Base-by-base conservation (phyloP, 2,888 invertebrate species). In the Apamea sordens region DNA sequence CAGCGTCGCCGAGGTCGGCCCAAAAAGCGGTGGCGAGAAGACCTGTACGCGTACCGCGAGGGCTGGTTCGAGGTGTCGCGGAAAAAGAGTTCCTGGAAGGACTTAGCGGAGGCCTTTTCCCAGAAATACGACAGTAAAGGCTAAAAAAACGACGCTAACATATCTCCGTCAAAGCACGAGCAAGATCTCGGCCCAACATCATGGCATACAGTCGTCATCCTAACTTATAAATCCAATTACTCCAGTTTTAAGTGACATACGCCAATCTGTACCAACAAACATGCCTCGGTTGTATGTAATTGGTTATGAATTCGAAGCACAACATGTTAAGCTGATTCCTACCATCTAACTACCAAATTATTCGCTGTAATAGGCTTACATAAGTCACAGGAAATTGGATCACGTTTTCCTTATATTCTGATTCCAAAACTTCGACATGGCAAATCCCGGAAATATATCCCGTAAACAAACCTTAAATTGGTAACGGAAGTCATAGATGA, bases 351-450 rank as follows among this genome's bases (percentile, higher is more conserved):
- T 79, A 79, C 32, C 36, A 50, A 64, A 70, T 73, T 11, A 73
- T 74, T 73, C 61, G 5, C 32, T 44, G 41, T 76, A 85, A 73
- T 50, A 80, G 44, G 69, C 71, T 75, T 68, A 83, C 44, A 74
- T 74, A 81, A 72, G 71, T 82, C 75, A 82, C 32, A 72, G 76
- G 76, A 69, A 75, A 85, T 82, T 83, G 71, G 76, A 76, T 69
- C 86, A 86, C 68, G 76, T 86, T 82, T 75, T 82, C 86, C 86
- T 73, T 70, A 85, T 85, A 85, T 85, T 84, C n/a, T 56, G 72
- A 82, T 84, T 85, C 70, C 65, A 59, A 80, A 85, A 80, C 50
- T 85, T 85, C 32, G 69, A 65, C 69, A 56, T 36, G 36, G 68
- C 56, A 44, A 72, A 59, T 64, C 69, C 83, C 50, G 76, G 63